Evolutionary conservation across 2,797 vertebrate species (phyloP).

Genomic region (Halcyon chelicuti): DNA sequence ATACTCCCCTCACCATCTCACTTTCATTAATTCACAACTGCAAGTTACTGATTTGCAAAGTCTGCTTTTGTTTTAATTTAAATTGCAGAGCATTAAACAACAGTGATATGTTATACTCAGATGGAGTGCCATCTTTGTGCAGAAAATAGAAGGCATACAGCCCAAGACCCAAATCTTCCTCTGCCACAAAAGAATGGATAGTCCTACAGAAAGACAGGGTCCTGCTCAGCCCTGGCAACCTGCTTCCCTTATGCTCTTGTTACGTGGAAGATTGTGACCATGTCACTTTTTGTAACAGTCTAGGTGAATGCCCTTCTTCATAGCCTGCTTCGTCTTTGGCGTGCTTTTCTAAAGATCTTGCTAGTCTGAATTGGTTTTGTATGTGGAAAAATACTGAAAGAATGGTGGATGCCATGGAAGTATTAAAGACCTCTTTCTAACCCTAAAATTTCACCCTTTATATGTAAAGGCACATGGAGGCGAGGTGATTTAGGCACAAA

Average conservation of each 20-base stretch:
- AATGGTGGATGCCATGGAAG: not conserved
- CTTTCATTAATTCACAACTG: conserved; percentile 56
- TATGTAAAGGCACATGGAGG: not conserved
- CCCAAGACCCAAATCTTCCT: not conserved
- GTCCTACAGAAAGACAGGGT: not conserved
- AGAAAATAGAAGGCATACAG: not conserved
- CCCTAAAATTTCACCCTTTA: not conserved
- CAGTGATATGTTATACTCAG: not conserved
- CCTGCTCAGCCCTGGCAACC: rapidly evolving
- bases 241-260: not conserved
- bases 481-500: not conserved
- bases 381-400: not conserved
- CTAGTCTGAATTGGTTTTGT: not conserved
- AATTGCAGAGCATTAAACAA: conserved; percentile 25
- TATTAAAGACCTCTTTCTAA: not conserved
- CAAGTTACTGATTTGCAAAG: conserved; percentile 1
- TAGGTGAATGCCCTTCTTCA: not conserved
- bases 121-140: not conserved
- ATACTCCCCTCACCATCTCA: conserved; percentile 13
- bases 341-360: not conserved
- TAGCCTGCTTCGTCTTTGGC: not conserved
- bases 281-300: not conserved
- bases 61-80: conserved; percentile 59
- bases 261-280: not conserved
- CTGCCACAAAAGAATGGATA: not conserved